Evolutionary conservation across 1,140 invertebrate species (phyloP), one percentile per base, ranked within the genome.

Genomic region (Anastatus disparis): DNA sequence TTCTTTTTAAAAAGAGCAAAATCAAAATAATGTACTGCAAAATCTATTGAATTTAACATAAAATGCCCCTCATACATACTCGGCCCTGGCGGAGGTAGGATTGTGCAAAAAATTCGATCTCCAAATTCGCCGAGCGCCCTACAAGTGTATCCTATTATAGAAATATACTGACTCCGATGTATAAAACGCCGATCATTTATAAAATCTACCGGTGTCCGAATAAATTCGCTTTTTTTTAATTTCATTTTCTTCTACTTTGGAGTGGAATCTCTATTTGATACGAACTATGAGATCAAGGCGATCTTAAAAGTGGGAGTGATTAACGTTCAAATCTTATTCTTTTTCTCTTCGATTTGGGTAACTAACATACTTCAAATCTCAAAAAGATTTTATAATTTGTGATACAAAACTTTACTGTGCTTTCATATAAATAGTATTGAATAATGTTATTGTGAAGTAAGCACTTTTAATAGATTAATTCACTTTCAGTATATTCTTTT

Each of bases 41-140:
- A n/a, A 29, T 53, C 24, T 15, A 55, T 52, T 31, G 27, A 63
- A 70, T 70, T 70, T 63, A 70, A 70, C 58, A 55, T 63, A 62
- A 55, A 62, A 70, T 35, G 38, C 17, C 29, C 20, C 13, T 44
- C 50, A 62, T 38, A 48, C 38, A 3, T 70, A 55, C 58, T 55
- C 67, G 58, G 53, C 70, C 31, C 65, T 70, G 56, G 53, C 58
- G 56, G 70, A 69, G 53, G 65, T 78, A 75, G 74, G 70, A 70
- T 76, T 75, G 77, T 72, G 72, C 72, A 75, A 78, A 46, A 59
- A 63, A 52, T 15, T 64, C 42, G 15, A 40, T 65, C 70, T 66
- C 27, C 31, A n/a, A 62, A 46, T 70, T 55, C 15, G 35, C 50
- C 56, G 38, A 62, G 67, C 38, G 50, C 29, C 58, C 12, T 70